phyloP scores from a whole-genome alignment of 1,140 invertebrate genomes.

The Phymorhynchus buccinoides region DNA sequence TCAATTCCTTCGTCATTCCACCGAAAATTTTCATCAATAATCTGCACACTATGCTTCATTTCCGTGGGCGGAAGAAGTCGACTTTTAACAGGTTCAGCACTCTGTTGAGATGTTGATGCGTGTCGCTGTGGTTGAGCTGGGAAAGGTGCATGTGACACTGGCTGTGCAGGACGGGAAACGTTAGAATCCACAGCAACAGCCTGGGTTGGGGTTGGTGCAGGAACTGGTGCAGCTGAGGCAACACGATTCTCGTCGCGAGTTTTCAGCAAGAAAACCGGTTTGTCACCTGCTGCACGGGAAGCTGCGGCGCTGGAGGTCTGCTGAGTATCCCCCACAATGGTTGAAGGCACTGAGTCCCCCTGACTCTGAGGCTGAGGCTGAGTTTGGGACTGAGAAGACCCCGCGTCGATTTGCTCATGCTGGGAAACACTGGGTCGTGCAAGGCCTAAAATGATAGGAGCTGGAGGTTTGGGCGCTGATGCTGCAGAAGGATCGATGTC shows the following conservation, averaged over 20 bases:
- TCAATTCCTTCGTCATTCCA: conserved; percentile 79
- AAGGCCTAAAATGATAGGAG: conserved; percentile 45
- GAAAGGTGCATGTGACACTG: conserved; percentile 3
- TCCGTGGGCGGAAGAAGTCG: conserved; percentile 67
- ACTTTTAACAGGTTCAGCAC: conserved; percentile 11
- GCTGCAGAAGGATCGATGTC: conserved; percentile 33
- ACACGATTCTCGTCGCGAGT: conserved; percentile 41
- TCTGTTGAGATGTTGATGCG: conserved; percentile 15
- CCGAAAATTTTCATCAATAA: conserved; percentile 78
- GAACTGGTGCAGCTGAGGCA: background rate
- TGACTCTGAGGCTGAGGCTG: background rate
- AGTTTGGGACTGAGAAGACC: background rate
- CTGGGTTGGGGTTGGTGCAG: background rate
- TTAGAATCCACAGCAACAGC: background rate
- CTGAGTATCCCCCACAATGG: background rate
- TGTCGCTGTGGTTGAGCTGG: conserved; percentile 27
- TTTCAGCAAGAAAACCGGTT: conserved; percentile 44
- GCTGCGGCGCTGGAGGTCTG: conserved; percentile 72
- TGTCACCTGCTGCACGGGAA: conserved; percentile 13
- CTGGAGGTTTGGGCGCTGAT: conserved; percentile 18
- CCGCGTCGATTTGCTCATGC: background rate
- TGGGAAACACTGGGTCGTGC: conserved; percentile 38
- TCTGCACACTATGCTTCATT: conserved; percentile 78
- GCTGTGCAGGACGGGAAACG: background rate
- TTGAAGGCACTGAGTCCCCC: background rate